These are phyloP conservation scores for Dorcus hopei DNA, from an alignment of 2,888 invertebrate genomes.

Conservation along the genomic window DNA sequence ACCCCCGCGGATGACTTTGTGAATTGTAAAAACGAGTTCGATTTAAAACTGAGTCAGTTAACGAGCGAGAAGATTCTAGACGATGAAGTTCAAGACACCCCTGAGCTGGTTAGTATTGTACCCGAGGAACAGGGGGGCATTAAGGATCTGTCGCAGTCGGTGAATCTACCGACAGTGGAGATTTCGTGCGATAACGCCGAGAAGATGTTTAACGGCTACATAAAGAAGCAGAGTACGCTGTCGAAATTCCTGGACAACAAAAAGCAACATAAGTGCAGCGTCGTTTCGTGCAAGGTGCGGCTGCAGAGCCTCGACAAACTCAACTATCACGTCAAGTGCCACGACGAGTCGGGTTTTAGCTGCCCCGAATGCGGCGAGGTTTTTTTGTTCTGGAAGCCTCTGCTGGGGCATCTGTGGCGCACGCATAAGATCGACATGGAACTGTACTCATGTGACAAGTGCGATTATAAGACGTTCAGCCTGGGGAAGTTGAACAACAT, in stretches of 20 bases:
- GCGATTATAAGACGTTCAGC: slow-evolving; percentile 70
- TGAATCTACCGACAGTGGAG: slow-evolving; percentile 22
- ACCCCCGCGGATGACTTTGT: slow-evolving; percentile 13
- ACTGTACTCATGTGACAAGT: slow-evolving; percentile 70
- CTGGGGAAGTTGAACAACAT: slow-evolving; percentile 67
- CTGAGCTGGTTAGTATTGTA: background rate
- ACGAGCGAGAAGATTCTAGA: slow-evolving; percentile 18
- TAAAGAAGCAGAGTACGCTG: slow-evolving; percentile 28
- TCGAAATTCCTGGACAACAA: slow-evolving; percentile 25
- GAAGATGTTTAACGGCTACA: slow-evolving; percentile 22
- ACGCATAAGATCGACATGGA: slow-evolving; percentile 76
- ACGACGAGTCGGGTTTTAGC: slow-evolving; percentile 48
- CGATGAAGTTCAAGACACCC: slow-evolving; percentile 11
- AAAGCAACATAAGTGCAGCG: slow-evolving; percentile 50
- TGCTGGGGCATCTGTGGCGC: slow-evolving; percentile 81
- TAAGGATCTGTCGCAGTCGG: slow-evolving; percentile 1
- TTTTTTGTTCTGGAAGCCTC: slow-evolving; percentile 59
- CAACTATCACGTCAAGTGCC: slow-evolving; percentile 64
- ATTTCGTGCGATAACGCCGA: slow-evolving; percentile 17
- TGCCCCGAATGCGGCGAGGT: slow-evolving; percentile 67
- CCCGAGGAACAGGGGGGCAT: background rate
- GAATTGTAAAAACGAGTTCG: slow-evolving; percentile 28
- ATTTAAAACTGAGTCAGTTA: slow-evolving; percentile 16
- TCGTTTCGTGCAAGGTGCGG: slow-evolving; percentile 56
- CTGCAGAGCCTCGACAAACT: slow-evolving; percentile 60